phyloP scores from a whole-genome alignment of 2,888 invertebrate species.

The Acanthosepion esculentum region DNA sequence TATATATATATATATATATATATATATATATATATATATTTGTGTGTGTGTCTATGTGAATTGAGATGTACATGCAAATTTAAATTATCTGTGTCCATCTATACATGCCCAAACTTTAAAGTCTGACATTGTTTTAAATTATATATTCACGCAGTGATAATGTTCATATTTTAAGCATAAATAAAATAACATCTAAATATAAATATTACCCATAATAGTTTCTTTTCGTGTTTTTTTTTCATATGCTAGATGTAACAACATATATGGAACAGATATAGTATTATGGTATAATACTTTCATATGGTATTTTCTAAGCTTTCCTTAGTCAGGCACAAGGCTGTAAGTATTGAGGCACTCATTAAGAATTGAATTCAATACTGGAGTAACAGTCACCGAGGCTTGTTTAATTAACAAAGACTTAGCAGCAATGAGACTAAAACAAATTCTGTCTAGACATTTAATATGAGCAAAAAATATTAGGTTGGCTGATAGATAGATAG shows the following conservation, averaged over 20 bases:
- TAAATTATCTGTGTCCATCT: background rate
- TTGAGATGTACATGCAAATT: background rate
- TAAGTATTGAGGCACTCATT: background rate
- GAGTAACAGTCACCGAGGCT: no score
- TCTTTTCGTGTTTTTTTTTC: no score
- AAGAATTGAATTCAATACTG: no score
- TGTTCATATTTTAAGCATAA: background rate
- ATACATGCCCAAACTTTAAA: background rate
- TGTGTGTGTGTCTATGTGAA: background rate
- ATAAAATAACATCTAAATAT: background rate
- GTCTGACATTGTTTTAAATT: background rate
- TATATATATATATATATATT: background rate
- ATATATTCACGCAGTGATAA: background rate
- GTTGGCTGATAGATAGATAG: no score
- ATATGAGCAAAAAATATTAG: no score
- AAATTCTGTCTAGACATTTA: no score
- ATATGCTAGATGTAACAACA: no score
- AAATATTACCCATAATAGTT: no score
- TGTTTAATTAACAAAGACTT: no score
- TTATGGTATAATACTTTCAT: background rate
- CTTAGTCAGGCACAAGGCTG: background rate
- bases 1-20: background rate
- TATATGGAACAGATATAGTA: no score
- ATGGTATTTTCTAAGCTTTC: background rate
- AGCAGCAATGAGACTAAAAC: no score